These are phyloP conservation scores for Acanthosepion lycidas DNA, from an alignment of 2,888 invertebrate species.

Conservation along the genomic window DNA sequence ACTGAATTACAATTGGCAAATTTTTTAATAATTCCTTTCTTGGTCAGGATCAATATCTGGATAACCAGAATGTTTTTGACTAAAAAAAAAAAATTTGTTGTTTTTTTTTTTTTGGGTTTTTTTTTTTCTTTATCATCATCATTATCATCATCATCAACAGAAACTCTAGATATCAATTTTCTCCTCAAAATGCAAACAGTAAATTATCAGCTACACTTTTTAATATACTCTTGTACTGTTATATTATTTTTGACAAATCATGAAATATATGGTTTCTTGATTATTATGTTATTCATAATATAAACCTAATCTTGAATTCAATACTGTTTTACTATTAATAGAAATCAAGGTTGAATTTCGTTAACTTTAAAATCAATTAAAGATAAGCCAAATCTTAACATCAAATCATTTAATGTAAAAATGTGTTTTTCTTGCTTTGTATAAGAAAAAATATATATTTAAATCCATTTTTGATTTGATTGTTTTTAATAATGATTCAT, in stretches of 20 bases:
- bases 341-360: background rate
- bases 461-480: no score
- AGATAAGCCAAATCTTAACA: background rate
- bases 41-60: background rate
- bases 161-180: background rate
- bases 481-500: no score
- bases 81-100: background rate
- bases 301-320: background rate
- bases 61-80: background rate
- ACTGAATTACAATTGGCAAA: background rate
- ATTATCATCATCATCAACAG: slow-evolving; percentile 11
- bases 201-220: background rate
- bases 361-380: background rate
- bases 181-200: background rate
- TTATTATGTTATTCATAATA: background rate
- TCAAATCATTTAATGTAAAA: background rate
- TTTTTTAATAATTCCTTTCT: background rate
- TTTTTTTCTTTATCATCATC: background rate
- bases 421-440: background rate
- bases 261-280: background rate
- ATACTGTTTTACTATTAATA: background rate
- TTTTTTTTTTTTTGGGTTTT: background rate
- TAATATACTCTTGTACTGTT: background rate
- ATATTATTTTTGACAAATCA: background rate
- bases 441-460: background rate